Base-by-base conservation (phyloP, 2,888 invertebrate genomes). In the Plagodis dolabraria region DNA sequence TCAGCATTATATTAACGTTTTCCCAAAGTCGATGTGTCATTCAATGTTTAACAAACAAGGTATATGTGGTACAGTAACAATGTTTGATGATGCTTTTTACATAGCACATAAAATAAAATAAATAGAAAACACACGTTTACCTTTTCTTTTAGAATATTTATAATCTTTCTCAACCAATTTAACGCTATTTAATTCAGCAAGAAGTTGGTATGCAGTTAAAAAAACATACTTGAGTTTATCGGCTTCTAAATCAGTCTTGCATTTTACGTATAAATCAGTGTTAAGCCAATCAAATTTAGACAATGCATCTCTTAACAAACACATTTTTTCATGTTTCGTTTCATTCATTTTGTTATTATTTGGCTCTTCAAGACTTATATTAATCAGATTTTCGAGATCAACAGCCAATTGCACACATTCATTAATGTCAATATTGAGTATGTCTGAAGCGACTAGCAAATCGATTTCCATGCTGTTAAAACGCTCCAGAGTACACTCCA, bases 241-340 rank as follows among this genome's bases (percentile, higher is more conserved):
- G 38, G 57, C 64, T 71, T 80, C 76, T 53, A 68, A 44, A 35
- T 60, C 50, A 44, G 60, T 72, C 57, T 76, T 81, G 48, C 65
- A 73, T 59, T 76, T 68, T 51, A 70, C 65, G 57, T 67, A 74
- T 44, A 62, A 67, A 33, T 82, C 79, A 0, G 74, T 72, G 62
- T 79, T 76, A 54, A 78, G 60, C 79, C 83, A 85, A 77, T 84
- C 78, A 57, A 78, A 76, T 67, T 74, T 74, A 2, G 71, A 77
- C 43, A 85, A 60, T 7, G 68, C 70, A 49, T 61, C 57, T 69
- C 71, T 75, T 36, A 83, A 64, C 5, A 53, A 50, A 8, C 43
- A 57, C 0, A 72, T 65, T 57, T 74, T 76, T 60, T 75, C 64
- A 33, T 57, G 58, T 78, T 80, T 79, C 50, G 64, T 63, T 47